Percentiles rank a stretch among this genome's conserved stretches.
Conservation (phyloP, 1,140 invertebrate species). For the Drosophila setifemur region DNA sequence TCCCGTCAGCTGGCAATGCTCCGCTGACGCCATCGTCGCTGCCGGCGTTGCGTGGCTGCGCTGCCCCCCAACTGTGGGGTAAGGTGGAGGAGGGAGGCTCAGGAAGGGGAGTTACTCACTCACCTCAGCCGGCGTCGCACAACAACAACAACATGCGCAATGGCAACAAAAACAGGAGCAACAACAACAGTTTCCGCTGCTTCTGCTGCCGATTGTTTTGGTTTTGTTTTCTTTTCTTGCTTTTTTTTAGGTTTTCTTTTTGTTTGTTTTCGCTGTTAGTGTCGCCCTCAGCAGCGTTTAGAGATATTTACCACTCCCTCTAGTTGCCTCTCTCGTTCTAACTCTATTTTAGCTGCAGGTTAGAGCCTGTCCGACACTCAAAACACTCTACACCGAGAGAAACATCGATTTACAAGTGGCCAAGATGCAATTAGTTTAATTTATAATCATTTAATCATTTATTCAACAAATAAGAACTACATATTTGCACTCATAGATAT, state of each 20-base stretch:
- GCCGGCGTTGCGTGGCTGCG: constrained; percentile 17
- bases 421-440: no score
- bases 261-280: constrained; percentile 41
- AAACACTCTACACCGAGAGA: not conserved
- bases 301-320: constrained; percentile 26
- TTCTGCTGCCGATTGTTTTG: constrained; percentile 14
- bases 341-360: not conserved
- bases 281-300: constrained; percentile 31
- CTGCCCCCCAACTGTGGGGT: not conserved
- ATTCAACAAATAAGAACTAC: no score
- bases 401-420: no score
- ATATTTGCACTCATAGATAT: no score
- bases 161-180: not conserved
- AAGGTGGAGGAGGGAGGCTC: not conserved
- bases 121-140: constrained; percentile 18
- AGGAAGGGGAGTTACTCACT: constrained; percentile 47
- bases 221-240: constrained; percentile 1
- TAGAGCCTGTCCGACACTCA: not conserved
- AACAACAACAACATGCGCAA: not conserved
- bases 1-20: constrained; percentile 55
- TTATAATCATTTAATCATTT: no score
- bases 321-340: not conserved
- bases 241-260: not conserved
- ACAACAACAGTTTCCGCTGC: not conserved
- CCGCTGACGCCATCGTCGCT: constrained; percentile 66